Evolutionary conservation across 2,888 invertebrate species (phyloP).

Genomic region (Marasmarcha lunaedactyla): DNA sequence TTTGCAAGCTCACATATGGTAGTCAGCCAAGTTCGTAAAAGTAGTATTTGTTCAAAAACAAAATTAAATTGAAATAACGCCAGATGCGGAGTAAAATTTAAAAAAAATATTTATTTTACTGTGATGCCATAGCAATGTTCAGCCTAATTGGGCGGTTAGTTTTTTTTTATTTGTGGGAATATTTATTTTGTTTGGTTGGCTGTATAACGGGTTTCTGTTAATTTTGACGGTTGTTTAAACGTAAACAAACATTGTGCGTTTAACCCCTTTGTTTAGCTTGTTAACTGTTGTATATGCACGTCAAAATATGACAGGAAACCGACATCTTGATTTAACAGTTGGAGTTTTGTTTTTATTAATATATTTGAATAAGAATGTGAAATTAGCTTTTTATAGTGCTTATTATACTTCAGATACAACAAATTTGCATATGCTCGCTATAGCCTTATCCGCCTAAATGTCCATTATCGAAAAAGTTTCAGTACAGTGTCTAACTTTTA

Average conservation of each 20-base stretch:
- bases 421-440: too few species aligned
- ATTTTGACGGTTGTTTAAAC: constrained; percentile 14
- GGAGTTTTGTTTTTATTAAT: too few species aligned
- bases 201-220: constrained; percentile 11
- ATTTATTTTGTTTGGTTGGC: too few species aligned
- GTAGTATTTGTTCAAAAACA: constrained; percentile 26
- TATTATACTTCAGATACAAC: too few species aligned
- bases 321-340: not conserved
- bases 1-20: not conserved
- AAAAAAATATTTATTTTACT: constrained; percentile 41
- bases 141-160: constrained; percentile 7
- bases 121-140: constrained; percentile 29
- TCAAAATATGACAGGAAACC: not conserved
- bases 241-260: constrained; percentile 17
- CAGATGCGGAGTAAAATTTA: constrained; percentile 34
- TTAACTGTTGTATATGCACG: not conserved
- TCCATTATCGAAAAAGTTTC: too few species aligned
- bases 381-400: too few species aligned
- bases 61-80: constrained; percentile 35
- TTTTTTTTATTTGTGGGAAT: too few species aligned
- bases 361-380: too few species aligned
- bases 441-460: too few species aligned
- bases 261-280: constrained; percentile 7
- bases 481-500: too few species aligned
- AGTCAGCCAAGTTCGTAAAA: not conserved